Evolutionary conservation across 1,140 invertebrate species (phyloP).

Genomic region (Caligus rogercresseyi): DNA sequence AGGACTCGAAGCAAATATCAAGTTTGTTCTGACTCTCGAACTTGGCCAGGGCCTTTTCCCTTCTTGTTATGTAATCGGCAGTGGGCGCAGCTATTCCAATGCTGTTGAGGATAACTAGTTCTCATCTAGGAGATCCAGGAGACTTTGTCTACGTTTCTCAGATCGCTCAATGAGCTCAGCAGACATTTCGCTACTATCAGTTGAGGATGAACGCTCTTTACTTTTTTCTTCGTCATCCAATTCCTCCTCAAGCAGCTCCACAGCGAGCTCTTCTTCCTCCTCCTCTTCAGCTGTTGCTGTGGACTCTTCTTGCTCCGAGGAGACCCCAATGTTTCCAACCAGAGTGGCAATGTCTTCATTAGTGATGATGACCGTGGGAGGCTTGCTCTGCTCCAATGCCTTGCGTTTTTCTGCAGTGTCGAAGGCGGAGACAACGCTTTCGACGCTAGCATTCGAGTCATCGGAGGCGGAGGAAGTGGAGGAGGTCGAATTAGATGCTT

Average conservation of each 20-base stretch:
- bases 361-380: neutral
- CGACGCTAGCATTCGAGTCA: neutral
- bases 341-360: neutral
- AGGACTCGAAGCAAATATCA: neutral
- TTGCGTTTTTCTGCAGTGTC: neutral
- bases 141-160: neutral
- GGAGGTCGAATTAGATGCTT: conserved; percentile 26
- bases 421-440: conserved; percentile 3
- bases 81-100: neutral
- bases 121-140: neutral
- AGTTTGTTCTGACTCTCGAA: neutral
- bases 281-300: neutral
- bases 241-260: neutral
- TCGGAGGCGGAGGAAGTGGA: neutral
- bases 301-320: neutral
- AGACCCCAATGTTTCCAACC: neutral
- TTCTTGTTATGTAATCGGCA: neutral
- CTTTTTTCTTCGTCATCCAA: neutral
- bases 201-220: neutral
- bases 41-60: neutral
- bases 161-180: neutral
- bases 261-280: neutral
- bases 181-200: neutral
- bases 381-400: neutral
- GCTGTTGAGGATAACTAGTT: neutral